A percentile compares a stretch with the other conserved stretches of the same genome.
These are phyloP conservation scores for Engraulis encrasicolus DNA, from an alignment of 2,113 vertebrate species.

Conservation along the genomic window DNA sequence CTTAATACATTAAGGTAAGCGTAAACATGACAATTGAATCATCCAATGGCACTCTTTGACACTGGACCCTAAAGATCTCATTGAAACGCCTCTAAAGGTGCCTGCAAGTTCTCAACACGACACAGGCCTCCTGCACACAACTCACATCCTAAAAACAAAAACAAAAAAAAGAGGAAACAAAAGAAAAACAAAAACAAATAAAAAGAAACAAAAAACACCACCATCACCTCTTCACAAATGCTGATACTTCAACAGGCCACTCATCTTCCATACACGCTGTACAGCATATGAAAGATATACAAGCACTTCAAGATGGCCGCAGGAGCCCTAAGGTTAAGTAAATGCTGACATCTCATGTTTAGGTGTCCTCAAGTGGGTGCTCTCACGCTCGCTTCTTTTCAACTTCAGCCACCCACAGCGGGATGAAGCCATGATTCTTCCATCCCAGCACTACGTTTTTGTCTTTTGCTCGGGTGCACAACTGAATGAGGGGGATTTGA, in stretches of 20 bases:
- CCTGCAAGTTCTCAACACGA: not conserved
- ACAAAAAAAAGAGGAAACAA: not conserved
- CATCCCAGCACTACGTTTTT: not conserved
- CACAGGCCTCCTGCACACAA: not conserved
- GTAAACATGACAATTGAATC: slow-evolving; percentile 53
- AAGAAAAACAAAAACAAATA: not conserved
- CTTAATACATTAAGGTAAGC: slow-evolving; percentile 53
- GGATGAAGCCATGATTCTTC: not conserved
- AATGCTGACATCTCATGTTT: not conserved
- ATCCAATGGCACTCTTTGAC: slow-evolving; percentile 31
- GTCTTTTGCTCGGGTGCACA: not conserved
- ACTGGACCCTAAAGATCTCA: slow-evolving; percentile 4
- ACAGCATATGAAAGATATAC: slow-evolving; percentile 13
- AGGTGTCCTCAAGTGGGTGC: not conserved
- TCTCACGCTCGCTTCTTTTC: not conserved
- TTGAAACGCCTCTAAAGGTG: slow-evolving; percentile 5
- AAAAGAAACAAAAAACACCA: not conserved
- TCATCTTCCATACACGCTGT: not conserved
- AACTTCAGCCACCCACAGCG: not conserved
- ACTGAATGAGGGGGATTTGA: not conserved
- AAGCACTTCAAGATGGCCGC: slow-evolving; percentile 34
- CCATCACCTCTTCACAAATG: not conserved
- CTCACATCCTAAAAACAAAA: not conserved
- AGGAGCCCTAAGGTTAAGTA: not conserved
- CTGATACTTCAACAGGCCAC: not conserved